Conservation (phyloP, 2,888 invertebrate species). For the Spicauda simplicius region DNA sequence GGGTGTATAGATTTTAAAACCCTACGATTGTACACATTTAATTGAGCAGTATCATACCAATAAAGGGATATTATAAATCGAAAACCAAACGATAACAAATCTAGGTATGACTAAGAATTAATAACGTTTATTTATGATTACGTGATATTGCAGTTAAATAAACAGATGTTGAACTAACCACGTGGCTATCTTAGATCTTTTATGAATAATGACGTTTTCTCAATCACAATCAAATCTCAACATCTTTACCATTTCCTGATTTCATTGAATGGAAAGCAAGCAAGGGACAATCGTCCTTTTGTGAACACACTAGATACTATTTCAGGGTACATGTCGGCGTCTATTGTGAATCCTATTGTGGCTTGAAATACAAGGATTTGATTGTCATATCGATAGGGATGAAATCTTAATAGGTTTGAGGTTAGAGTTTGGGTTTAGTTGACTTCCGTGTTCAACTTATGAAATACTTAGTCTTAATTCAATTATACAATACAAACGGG, state of each 20-base stretch:
- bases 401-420: constrained; percentile 33
- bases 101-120: constrained; percentile 23
- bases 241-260: constrained; percentile 35
- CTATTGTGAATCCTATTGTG: constrained; percentile 34
- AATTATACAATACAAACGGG: no score
- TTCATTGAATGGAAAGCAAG: constrained; percentile 30
- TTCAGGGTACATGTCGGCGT: constrained; percentile 15
- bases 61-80: constrained; percentile 15
- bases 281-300: constrained; percentile 16
- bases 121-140: constrained; percentile 22
- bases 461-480: not conserved
- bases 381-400: constrained; percentile 31
- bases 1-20: no score
- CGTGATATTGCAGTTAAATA: constrained; percentile 28
- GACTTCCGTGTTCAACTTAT: constrained; percentile 19
- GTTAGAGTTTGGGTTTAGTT: constrained; percentile 13
- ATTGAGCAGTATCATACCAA: no score
- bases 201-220: constrained; percentile 35
- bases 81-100: not conserved
- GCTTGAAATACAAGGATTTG: constrained; percentile 26
- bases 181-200: constrained; percentile 23
- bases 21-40: no score
- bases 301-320: not conserved
- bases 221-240: constrained; percentile 28
- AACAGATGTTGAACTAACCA: constrained; percentile 31